Base-by-base conservation (phyloP, 2,113 vertebrate species). In the Cromileptes altivelis region DNA sequence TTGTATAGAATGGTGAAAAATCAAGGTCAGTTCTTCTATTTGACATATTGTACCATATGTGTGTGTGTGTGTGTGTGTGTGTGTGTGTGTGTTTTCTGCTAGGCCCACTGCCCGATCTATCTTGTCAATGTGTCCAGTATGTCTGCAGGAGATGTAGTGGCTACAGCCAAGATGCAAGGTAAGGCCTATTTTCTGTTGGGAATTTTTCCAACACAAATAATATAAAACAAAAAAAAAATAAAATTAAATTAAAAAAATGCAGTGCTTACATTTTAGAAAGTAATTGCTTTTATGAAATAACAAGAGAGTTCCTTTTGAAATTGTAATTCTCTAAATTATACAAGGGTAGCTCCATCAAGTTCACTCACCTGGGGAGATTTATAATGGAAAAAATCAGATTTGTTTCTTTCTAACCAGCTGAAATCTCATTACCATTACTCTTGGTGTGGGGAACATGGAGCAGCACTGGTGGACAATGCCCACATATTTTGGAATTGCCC, bases 101-200 rank as follows among this genome's bases (percentile, higher is more conserved):
- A 99, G 98, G 98, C 97, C 75, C 97, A 97, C 93, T 98, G 97
- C 86, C 98, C 98, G 0, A 89, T 99, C 91, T 99, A 99, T 89
- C 95, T 99, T 77, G 97, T 98, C 88, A 99, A 96, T 0, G 97
- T 99, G 52, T 98, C 98, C 94, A 99, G 98, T 88, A 97, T 98
- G 95, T 96, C 97, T 0, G 98, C 98, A 0, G 98, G 98, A 74
- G 98, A 99, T 1, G 97, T 98, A 1, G 93, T 99, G 0, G 97
- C 98, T 0, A 89, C 97, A 0, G 97, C 97, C 78, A 99, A 98
- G 94, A 99, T 98, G 97, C 98, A 99, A 92, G 98, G 98, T 98
- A 91, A 94, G 93, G 52, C 14, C 4, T 15, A 0, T 25, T 62
- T 60, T 55, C 47, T 0, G 15, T 67, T 47, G 19, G n/a, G 17